Base-by-base conservation (phyloP, 2,888 invertebrate species). In the Melanotus villosus region DNA sequence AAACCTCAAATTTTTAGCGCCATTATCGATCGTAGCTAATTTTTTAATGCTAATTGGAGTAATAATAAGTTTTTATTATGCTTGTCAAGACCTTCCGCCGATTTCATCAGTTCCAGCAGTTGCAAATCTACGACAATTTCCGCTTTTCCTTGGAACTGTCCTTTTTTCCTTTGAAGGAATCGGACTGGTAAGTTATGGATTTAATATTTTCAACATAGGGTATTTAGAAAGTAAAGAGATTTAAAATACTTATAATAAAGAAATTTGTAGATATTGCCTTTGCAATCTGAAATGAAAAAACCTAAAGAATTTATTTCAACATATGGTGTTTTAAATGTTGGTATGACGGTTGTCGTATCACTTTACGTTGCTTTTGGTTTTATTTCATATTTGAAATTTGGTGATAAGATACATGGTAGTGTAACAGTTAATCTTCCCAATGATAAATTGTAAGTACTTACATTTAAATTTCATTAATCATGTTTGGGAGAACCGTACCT, bases 131-230 rank as follows among this genome's bases (percentile, higher is more conserved):
- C 75, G 83, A 18, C 79, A 80, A 21, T 85, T 94, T 68, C 98
- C 99, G 0, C 86, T 99, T 9, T 99, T 94, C 83, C 97, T 99
- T 81, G 98, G 98, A 47, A 98, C 98, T 0, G 96, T 95, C 19
- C 91, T 99, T 65, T 99, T 95, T 84, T 94, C 98, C 2, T 99
- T 98, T 81, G 99, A 99, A 87, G 99, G 98, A 71, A 98, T 99
- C 74, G 94, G 94, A 62, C 84, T 95, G 88, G 95, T 93, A 82
- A 89, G 89, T 84, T 52, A n/a, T n/a, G 1, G 19, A 4, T 32
- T 32, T 7, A 5, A 32, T 32, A 32, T 32, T 32, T 32, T 32
- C 32, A 32, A 32, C 32, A 32, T 32, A n/a, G n/a, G n/a, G n/a
- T n/a, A 7, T 26, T 7, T 26, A 7, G 26, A 7, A n/a, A 12